phyloP scores from a whole-genome alignment of 1,140 invertebrate species.

The Proales similis region DNA sequence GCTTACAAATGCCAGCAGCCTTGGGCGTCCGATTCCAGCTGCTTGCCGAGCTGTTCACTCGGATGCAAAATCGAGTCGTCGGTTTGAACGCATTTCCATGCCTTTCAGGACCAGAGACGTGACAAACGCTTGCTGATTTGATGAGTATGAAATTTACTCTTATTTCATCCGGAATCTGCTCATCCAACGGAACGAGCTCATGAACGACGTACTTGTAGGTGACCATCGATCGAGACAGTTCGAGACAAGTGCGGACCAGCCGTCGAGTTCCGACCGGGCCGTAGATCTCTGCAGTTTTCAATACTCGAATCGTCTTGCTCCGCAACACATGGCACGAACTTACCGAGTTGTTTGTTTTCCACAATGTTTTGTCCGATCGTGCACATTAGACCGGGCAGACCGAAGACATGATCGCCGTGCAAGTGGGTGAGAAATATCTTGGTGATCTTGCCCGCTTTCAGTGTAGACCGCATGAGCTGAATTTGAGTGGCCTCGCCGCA shows the following conservation, averaged over 20 bases:
- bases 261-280: slow-evolving; percentile 51
- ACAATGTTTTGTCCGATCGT: slow-evolving; percentile 48
- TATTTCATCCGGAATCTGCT: slow-evolving; percentile 46
- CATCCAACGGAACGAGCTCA: slow-evolving; percentile 47
- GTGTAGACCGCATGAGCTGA: slow-evolving; percentile 52
- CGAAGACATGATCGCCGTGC: slow-evolving; percentile 57
- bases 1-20: slow-evolving; percentile 48
- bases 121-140: neutral
- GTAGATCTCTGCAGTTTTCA: slow-evolving; percentile 50
- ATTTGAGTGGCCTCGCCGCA: slow-evolving; percentile 56
- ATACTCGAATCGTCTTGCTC: too few species aligned
- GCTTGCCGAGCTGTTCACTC: slow-evolving; percentile 45
- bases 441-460: slow-evolving; percentile 51
- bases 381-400: slow-evolving; percentile 55
- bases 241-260: slow-evolving; percentile 46
- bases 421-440: slow-evolving; percentile 57
- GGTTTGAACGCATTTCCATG: slow-evolving; percentile 39
- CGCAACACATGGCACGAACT: slow-evolving; percentile 7
- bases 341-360: slow-evolving; percentile 38
- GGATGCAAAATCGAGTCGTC: slow-evolving; percentile 42
- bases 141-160: slow-evolving; percentile 40
- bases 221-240: slow-evolving; percentile 47
- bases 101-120: neutral
- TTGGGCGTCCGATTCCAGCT: slow-evolving; percentile 42
- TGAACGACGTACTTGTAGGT: slow-evolving; percentile 49